These are phyloP conservation scores for Lasioglossum vierecki DNA, from an alignment of 2,888 invertebrate genomes.

Conservation along the genomic window DNA sequence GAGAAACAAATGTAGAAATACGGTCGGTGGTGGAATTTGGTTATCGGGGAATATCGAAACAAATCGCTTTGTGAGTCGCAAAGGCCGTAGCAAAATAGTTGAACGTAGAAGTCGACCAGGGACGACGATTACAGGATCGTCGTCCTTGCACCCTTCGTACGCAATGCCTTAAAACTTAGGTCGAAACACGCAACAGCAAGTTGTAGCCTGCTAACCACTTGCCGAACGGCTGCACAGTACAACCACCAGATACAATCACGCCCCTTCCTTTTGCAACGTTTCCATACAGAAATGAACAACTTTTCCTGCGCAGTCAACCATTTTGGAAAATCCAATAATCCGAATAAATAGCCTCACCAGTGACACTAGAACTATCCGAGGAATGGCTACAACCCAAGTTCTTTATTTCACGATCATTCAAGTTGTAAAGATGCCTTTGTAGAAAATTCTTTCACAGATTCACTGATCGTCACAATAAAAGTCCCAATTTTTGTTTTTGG, in stretches of 20 bases:
- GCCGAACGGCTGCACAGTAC: slow-evolving; percentile 10
- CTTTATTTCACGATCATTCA: background rate
- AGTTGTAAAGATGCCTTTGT: background rate
- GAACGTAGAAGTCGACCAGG: background rate
- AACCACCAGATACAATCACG: slow-evolving; percentile 25
- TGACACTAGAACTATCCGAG: background rate
- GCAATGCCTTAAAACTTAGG: slow-evolving; percentile 26
- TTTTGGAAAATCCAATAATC: background rate
- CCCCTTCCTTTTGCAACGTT: background rate
- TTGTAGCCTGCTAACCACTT: slow-evolving; percentile 33
- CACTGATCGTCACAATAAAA: background rate
- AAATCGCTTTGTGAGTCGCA: background rate
- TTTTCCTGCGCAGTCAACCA: background rate
- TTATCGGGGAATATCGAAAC: background rate
- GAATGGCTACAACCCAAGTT: background rate
- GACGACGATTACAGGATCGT: background rate
- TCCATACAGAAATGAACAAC: background rate
- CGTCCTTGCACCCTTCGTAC: background rate
- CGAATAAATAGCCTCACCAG: background rate
- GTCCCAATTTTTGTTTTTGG: background rate
- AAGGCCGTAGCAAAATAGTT: background rate
- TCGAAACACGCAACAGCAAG: slow-evolving; percentile 33
- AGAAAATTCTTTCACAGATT: background rate
- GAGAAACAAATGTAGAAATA: background rate
- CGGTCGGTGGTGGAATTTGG: background rate